phyloP scores from a whole-genome alignment of 2,797 vertebrate species.

The Picus viridis region DNA sequence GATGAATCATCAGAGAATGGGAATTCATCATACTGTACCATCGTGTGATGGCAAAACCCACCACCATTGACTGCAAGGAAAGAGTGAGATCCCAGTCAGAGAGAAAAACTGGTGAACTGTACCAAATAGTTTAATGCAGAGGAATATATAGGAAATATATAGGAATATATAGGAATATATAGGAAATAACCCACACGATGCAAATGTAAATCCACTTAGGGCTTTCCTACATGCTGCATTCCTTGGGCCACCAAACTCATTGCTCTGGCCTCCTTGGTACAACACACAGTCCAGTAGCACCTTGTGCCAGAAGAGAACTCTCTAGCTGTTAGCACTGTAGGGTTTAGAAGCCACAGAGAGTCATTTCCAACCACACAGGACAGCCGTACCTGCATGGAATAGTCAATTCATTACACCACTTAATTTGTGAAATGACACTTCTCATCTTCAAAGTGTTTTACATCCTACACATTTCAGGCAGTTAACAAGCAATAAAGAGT shows the following conservation, averaged over 20 bases:
- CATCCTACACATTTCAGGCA: background rate
- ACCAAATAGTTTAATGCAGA: background rate
- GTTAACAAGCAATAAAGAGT: background rate
- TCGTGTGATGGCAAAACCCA: constrained; percentile 44
- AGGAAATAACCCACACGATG: background rate
- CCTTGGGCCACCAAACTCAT: background rate
- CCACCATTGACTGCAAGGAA: background rate
- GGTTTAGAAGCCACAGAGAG: background rate
- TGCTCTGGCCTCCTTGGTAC: background rate
- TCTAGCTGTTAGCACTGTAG: background rate
- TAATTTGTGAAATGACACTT: background rate
- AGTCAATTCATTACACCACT: background rate
- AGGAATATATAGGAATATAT: background rate
- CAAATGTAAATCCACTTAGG: background rate
- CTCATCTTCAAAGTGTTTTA: background rate
- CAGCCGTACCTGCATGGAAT: background rate
- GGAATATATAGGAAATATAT: background rate
- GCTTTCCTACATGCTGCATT: background rate
- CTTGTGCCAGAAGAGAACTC: background rate
- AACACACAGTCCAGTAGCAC: background rate
- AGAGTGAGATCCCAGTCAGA: background rate
- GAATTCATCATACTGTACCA: constrained; percentile 27
- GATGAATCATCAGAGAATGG: constrained; percentile 61
- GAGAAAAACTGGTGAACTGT: background rate
- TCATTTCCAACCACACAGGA: background rate